A percentile compares a stretch with the other conserved stretches of the same genome.
Evolutionary conservation across 1,140 invertebrate species (phyloP).

Genomic region (Penaeus indicus): DNA sequence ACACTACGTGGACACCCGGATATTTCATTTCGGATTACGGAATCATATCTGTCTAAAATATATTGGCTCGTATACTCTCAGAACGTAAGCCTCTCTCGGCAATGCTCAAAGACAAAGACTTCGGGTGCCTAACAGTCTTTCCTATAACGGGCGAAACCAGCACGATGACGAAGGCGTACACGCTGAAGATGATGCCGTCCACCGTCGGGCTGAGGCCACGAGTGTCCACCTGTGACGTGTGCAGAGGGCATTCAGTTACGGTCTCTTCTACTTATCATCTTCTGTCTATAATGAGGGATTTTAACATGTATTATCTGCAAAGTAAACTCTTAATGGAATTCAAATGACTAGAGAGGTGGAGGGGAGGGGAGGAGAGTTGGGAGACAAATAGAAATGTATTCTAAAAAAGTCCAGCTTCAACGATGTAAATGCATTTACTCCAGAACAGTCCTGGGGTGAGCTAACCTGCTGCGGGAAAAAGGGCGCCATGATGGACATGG

Average conservation of each 20-base stretch:
- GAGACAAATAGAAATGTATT: too few species aligned
- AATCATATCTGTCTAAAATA: too few species aligned
- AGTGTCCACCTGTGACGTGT: too few species aligned
- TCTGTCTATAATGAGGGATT: not conserved
- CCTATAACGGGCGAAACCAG: not conserved
- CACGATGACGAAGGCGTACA: not conserved
- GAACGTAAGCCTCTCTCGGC: too few species aligned
- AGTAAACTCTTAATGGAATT: not conserved
- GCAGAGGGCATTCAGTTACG: too few species aligned
- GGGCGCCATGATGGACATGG: not conserved
- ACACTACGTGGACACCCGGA: too few species aligned
- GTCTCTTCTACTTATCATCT: not conserved
- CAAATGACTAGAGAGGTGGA: too few species aligned
- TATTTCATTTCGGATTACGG: too few species aligned
- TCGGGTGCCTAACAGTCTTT: not conserved
- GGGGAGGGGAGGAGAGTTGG: too few species aligned
- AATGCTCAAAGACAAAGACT: too few species aligned
- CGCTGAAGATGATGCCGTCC: not conserved
- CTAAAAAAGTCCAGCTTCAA: too few species aligned
- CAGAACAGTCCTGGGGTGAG: not conserved
- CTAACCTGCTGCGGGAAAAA: slow-evolving; percentile 4
- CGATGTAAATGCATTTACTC: not conserved
- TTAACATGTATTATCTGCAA: not conserved
- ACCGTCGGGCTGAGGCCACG: not conserved
- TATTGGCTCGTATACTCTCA: too few species aligned